Evolutionary conservation across 2,113 vertebrate species (phyloP), one percentile per base, ranked within the genome.

Genomic region (Isichthys henryi): DNA sequence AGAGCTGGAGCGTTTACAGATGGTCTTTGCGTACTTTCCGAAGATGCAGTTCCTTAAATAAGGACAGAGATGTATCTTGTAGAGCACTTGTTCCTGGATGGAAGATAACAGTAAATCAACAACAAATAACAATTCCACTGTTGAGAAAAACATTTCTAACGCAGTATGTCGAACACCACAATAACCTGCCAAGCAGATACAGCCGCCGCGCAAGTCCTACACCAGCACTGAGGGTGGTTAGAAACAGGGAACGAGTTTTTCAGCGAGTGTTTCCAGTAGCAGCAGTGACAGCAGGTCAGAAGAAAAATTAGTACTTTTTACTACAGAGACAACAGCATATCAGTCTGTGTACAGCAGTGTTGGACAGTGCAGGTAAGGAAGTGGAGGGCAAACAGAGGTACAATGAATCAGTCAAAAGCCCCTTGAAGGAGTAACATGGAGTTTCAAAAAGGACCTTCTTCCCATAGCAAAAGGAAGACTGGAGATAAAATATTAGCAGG

Each of bases 11-110:
- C 3, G 5, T 70, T 88, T 74, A 31, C 10, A 21, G 45, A 74
- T 48, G 17, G 21, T 49, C 45, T 19, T 49, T 15, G 2, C 7
- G 1, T 31, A 31, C 39, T 15, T 46, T n/a, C 8, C 9, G 10
- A n/a, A 88, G 45, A 66, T 88, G 87, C 66, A 19, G 35, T 58
- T 15, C 13, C 39, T 45, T 27, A 74, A 91, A 80, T 49, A 89
- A 88, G 39, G 85, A 86, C 88, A 62, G 77, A 74, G 74, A 56
- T 85, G 83, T 52, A 21, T 49, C 48, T 90, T 87, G 48, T 19
- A 3, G 5, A 21, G 53, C 53, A 56, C 52, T 43, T 87, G 1
- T 19, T 85, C 23, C 82, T 13, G 82, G 82, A 85, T 85, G 11
- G 43, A 84, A 48, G 21, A 13, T 46, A n/a, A n/a, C 19, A 43